Percentiles rank a stretch among this genome's conserved stretches.
phyloP scores from a whole-genome alignment of 2,113 vertebrate species.

The Gadus macrocephalus region DNA sequence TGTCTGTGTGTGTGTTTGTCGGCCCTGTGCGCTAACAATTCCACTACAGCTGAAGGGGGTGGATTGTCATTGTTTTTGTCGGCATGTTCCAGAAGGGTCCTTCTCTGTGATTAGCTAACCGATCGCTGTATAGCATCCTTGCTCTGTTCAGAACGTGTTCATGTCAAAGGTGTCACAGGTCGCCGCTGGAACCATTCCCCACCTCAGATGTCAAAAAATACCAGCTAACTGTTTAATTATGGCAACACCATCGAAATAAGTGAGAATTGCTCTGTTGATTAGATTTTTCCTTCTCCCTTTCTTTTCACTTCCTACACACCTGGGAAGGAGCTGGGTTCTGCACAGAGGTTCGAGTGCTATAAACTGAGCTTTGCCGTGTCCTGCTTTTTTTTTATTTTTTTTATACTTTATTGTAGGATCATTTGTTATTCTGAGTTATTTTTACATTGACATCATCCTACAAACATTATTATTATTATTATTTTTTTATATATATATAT shows the following conservation, averaged over 20 bases:
- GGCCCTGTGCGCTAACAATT: too few relatives aligned
- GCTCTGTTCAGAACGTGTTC: conserved; percentile 32
- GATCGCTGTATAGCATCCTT: conserved; percentile 35
- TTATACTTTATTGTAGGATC: too few relatives aligned
- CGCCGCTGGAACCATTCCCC: conserved; percentile 13
- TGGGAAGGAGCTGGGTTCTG: neutral
- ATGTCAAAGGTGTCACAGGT: conserved; percentile 43
- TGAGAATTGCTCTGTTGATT: neutral
- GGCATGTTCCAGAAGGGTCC: neutral
- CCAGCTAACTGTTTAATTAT: neutral
- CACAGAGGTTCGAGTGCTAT: neutral
- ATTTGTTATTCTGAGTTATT: too few relatives aligned
- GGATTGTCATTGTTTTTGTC: neutral
- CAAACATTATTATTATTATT: too few relatives aligned
- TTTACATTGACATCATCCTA: too few relatives aligned
- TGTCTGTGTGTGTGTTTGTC: too few relatives aligned
- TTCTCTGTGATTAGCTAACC: conserved; percentile 51
- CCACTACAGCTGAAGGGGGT: too few relatives aligned
- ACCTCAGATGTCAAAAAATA: neutral
- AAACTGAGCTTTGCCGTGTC: neutral
- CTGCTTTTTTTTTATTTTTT: neutral
- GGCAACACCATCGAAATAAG: neutral
- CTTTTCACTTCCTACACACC: neutral
- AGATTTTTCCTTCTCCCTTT: neutral
- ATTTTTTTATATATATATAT: too few relatives aligned